phyloP scores from a whole-genome alignment of 2,113 vertebrate genomes.

The Cervus canadensis region DNA sequence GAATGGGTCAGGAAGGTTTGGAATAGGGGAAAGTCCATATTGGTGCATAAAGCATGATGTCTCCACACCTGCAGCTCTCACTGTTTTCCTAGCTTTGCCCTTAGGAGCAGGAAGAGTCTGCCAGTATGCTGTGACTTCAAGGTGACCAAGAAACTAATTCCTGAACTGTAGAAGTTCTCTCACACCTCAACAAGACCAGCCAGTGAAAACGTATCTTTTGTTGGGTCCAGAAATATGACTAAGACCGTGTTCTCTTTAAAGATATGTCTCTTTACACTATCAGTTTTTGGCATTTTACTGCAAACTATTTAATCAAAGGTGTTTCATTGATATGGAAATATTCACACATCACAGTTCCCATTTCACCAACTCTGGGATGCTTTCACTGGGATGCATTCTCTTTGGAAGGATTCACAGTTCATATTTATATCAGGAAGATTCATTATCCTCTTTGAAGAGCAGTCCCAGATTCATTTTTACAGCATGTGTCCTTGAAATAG shows the following conservation, averaged over 20 bases:
- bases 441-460: neutral
- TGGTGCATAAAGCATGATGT: too few relatives aligned
- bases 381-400: neutral
- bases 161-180: neutral
- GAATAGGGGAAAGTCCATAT: rapidly evolving
- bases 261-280: neutral
- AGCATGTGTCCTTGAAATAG: neutral
- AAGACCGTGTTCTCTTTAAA: neutral
- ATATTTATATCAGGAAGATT: neutral
- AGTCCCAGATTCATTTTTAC: neutral
- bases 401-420: neutral
- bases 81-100: rapidly evolving
- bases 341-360: neutral
- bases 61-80: rapidly evolving
- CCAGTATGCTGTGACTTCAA: rapidly evolving
- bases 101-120: neutral
- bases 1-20: neutral
- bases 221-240: neutral
- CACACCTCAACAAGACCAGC: neutral
- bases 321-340: neutral
- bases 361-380: neutral
- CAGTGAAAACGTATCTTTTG: neutral
- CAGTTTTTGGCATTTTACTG: neutral
- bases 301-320: neutral
- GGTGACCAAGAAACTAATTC: neutral